Percentiles rank a stretch among this genome's conserved stretches.
Conservation (phyloP, 2,797 vertebrate species). For the Sebastiscus albofasciatus region DNA sequence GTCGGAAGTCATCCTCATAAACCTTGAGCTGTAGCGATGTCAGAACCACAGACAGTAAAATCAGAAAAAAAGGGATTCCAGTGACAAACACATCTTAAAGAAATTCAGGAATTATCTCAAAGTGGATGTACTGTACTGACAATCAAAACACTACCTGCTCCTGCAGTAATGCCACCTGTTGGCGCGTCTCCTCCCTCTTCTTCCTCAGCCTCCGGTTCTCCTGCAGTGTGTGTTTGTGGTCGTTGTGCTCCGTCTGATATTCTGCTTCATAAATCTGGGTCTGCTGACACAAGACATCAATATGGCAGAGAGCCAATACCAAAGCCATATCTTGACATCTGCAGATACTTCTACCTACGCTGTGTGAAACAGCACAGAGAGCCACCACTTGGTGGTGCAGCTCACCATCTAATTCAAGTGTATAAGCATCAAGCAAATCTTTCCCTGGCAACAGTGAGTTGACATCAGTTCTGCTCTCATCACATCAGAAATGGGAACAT, state of each 20-base stretch:
- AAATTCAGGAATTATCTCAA: background rate
- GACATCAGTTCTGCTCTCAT: constrained; percentile 47
- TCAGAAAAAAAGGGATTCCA: background rate
- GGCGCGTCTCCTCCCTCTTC: constrained; percentile 83
- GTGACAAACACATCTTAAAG: background rate
- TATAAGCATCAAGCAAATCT: constrained; percentile 42
- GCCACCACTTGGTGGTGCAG: constrained; percentile 75
- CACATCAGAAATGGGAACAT: constrained; percentile 30
- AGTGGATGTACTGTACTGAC: background rate
- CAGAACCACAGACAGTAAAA: background rate
- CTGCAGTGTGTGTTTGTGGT: constrained; percentile 82
- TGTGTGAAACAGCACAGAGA: background rate
- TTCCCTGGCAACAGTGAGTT: constrained; percentile 74
- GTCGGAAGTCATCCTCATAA: constrained; percentile 86
- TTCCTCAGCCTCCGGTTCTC: constrained; percentile 83
- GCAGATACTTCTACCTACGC: constrained; percentile 1
- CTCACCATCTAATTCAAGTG: constrained; percentile 34
- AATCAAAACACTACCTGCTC: constrained; percentile 78
- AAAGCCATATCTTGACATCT: constrained; percentile 12
- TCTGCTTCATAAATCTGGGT: constrained; percentile 85
- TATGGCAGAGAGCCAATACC: constrained; percentile 16
- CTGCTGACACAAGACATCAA: constrained; percentile 67
- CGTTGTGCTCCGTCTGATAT: constrained; percentile 83
- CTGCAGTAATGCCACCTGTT: constrained; percentile 84
- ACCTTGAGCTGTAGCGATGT: constrained; percentile 78